These are phyloP conservation scores for Centruroides vittatus DNA, from an alignment of 1,140 invertebrate genomes.

Conservation along the genomic window DNA sequence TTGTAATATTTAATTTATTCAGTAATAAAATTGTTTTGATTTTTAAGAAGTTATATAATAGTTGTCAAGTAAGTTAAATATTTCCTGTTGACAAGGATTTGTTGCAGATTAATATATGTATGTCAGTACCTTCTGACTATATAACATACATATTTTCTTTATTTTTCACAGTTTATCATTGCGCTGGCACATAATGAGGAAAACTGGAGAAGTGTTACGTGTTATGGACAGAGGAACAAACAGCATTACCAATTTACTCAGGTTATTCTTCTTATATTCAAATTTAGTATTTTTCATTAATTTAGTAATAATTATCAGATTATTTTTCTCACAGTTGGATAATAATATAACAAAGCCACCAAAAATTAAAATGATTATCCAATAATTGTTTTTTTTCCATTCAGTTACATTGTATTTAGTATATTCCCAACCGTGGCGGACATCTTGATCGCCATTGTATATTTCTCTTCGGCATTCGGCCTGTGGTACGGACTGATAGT, in stretches of 20 bases:
- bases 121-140: background rate
- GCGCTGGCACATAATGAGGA: conserved; percentile 74
- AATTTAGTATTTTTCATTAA: no score
- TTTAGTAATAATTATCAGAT: no score
- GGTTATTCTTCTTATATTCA: conserved; percentile 30
- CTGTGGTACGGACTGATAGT: conserved; percentile 88
- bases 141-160: background rate
- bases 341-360: no score
- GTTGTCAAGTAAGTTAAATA: background rate
- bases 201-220: conserved; percentile 87
- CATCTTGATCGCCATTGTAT: conserved; percentile 81
- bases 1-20: no score
- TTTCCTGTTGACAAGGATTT: background rate
- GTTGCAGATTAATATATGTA: conserved; percentile 1
- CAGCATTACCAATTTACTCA: conserved; percentile 82
- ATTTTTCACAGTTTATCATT: conserved; percentile 26
- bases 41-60: background rate
- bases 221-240: conserved; percentile 92
- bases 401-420: conserved; percentile 42
- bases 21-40: no score
- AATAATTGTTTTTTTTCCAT: conserved; percentile 31
- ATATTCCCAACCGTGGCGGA: conserved; percentile 85
- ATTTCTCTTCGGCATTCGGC: conserved; percentile 75
- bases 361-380: background rate
- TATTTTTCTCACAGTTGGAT: no score